Percentiles rank a stretch among this genome's conserved stretches.
Conservation (phyloP, 2,888 invertebrate genomes). For the Thereva nobilitata region DNA sequence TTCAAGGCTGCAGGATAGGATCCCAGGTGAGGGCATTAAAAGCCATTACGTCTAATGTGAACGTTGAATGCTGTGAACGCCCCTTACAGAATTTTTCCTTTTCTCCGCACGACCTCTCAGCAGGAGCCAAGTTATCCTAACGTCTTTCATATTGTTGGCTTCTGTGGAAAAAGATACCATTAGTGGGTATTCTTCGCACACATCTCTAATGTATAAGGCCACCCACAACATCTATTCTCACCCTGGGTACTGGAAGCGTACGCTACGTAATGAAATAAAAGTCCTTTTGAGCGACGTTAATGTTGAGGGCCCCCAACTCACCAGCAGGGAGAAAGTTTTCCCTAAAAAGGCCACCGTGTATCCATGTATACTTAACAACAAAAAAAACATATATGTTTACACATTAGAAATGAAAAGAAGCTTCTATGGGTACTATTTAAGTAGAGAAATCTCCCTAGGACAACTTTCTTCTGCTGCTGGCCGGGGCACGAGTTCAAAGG, state of each 20-base stretch:
- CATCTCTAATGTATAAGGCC: slow-evolving; percentile 29
- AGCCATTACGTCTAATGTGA: slow-evolving; percentile 41
- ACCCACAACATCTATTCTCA: slow-evolving; percentile 5
- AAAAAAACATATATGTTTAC: too few relatives aligned
- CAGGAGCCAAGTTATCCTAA: slow-evolving; percentile 7
- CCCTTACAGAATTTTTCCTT: slow-evolving; percentile 15
- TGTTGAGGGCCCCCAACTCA: background rate
- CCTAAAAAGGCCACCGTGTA: too few relatives aligned
- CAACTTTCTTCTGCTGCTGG: too few relatives aligned
- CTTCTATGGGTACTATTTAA: too few relatives aligned
- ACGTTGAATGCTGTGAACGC: slow-evolving; percentile 33
- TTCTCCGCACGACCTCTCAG: background rate
- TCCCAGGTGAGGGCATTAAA: slow-evolving; percentile 41
- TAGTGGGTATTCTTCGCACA: slow-evolving; percentile 22
- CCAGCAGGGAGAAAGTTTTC: too few relatives aligned
- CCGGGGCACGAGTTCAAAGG: too few relatives aligned
- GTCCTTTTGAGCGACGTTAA: slow-evolving; percentile 32
- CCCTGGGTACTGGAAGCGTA: slow-evolving; percentile 24
- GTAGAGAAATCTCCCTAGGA: too few relatives aligned
- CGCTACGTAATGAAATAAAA: slow-evolving; percentile 30
- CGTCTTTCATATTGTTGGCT: slow-evolving; percentile 19
- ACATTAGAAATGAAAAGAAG: too few relatives aligned
- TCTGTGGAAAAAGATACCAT: slow-evolving; percentile 26
- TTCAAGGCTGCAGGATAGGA: slow-evolving; percentile 2
- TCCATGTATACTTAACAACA: too few relatives aligned